Conservation (phyloP, 53 echinoderm and acorn worm genomes). For the Pentamera pediparva region DNA sequence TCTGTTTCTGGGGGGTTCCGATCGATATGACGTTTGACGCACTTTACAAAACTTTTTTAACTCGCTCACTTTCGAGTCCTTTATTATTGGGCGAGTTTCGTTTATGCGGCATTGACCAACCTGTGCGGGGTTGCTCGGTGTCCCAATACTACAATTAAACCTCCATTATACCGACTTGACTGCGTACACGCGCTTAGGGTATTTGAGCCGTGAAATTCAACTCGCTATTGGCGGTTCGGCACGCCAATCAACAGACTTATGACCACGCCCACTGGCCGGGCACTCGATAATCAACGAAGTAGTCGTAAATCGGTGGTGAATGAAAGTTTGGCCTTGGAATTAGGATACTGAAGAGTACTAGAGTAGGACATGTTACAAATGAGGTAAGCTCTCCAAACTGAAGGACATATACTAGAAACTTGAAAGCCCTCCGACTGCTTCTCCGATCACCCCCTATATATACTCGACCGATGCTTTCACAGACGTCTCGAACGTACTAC, state of each 20-base stretch:
- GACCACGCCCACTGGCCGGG: slow-evolving; percentile 13
- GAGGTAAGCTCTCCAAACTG: too few species aligned
- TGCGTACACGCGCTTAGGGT: slow-evolving; percentile 21
- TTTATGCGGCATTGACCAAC: too few species aligned
- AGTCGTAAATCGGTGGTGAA: not conserved
- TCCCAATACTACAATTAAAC: slow-evolving; percentile 31
- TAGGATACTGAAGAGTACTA: too few species aligned
- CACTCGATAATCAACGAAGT: too few species aligned
- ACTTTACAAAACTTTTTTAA: slow-evolving; percentile 9
- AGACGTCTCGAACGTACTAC: too few species aligned
- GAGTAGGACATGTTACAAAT: too few species aligned
- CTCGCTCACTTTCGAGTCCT: not conserved
- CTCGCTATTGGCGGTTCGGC: slow-evolving; percentile 26
- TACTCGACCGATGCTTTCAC: too few species aligned
- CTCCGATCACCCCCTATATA: too few species aligned
- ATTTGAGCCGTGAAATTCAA: slow-evolving; percentile 6
- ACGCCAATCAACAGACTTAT: slow-evolving; percentile 6
- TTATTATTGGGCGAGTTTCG: not conserved
- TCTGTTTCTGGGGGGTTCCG: not conserved
- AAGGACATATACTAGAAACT: too few species aligned
- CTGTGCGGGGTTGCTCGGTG: too few species aligned
- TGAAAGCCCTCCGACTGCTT: too few species aligned
- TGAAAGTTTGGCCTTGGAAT: slow-evolving; percentile 3
- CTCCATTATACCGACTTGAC: slow-evolving; percentile 5
- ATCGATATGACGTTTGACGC: not conserved